phyloP scores from a whole-genome alignment of 2,888 invertebrate species.

The Cremastinae sp. region DNA sequence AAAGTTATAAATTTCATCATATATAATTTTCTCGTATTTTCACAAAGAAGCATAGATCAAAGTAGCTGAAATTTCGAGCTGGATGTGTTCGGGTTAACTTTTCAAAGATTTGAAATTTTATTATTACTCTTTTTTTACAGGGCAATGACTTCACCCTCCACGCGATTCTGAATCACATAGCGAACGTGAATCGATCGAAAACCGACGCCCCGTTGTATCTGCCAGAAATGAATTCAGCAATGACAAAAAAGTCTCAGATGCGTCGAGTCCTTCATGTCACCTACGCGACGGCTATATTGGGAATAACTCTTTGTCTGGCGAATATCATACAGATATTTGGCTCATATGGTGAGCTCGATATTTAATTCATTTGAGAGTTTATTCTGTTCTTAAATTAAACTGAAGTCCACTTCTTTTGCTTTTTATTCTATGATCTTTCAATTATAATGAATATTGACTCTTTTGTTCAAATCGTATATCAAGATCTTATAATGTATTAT shows the following conservation, averaged over 20 bases:
- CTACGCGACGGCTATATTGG: conserved; percentile 81
- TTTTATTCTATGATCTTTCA: too few species aligned
- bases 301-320: conserved; percentile 81
- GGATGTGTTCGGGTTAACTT: too few species aligned
- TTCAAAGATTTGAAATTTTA: too few species aligned
- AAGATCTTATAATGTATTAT: conserved; percentile 1
- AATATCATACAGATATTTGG: conserved; percentile 81
- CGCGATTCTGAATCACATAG: conserved; percentile 82
- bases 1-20: too few species aligned
- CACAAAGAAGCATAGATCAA: too few species aligned
- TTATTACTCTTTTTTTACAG: conserved; percentile 65
- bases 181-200: conserved; percentile 81
- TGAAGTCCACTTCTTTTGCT: too few species aligned
- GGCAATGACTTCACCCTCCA: conserved; percentile 80
- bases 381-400: not conserved
- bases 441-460: too few species aligned
- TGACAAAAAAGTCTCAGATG: conserved; percentile 78
- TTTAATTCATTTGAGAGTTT: not conserved
- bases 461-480: too few species aligned
- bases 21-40: too few species aligned
- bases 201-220: conserved; percentile 75
- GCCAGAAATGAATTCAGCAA: conserved; percentile 74
- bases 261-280: conserved; percentile 81
- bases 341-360: conserved; percentile 79
- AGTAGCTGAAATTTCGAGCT: too few species aligned